Evolutionary conservation across 2,797 vertebrate genomes (phyloP), one percentile per base, ranked within the genome.

Genomic region (Neoniphon sammara): DNA sequence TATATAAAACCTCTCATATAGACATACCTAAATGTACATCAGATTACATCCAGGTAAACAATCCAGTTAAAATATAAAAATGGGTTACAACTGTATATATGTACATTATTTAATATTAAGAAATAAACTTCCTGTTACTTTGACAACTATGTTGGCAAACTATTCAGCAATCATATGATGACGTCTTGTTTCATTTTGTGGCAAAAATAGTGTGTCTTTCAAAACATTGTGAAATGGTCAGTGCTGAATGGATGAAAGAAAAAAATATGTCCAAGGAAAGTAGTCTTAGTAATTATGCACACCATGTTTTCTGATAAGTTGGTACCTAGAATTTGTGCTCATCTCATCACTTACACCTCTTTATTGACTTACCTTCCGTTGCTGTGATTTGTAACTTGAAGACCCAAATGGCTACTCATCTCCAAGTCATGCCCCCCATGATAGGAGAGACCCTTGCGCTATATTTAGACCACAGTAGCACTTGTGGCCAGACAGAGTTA

Each of bases 391-490:
- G 77, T 81, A 84, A 76, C 86, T 84, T 82, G 77, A 86, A 63
- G 78, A 87, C 87, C 64, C 75, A 85, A 87, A 87, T 77, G 83
- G 71, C 80, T 75, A 59, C 87, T 89, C 86, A 82, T 90, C 89
- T 91, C 78, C 84, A 87, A 90, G 83, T 88, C 86, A 77, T 86
- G 77, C 66, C 87, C 84, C 55, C 73, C 70, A 68, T 89, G 92
- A 93, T 93, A 93, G 91, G 85, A 94, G 89, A 91, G 89, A 91
- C 87, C 86, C 80, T 79, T 23, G 8, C 52, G 82, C 88, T 94
- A 94, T 89, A 93, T 91, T 92, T 93, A 93, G 92, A 75, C 47
- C 71, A 64, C 61, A 68, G 71, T 70, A 70, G 79, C 88, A 89
- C 90, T 92, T 90, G 80, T 89, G 81, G 57, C 85, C 80, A 85